A percentile compares a stretch with the other conserved stretches of the same genome.
Conservation (phyloP, 2,797 vertebrate species). For the Tangara arthus region DNA sequence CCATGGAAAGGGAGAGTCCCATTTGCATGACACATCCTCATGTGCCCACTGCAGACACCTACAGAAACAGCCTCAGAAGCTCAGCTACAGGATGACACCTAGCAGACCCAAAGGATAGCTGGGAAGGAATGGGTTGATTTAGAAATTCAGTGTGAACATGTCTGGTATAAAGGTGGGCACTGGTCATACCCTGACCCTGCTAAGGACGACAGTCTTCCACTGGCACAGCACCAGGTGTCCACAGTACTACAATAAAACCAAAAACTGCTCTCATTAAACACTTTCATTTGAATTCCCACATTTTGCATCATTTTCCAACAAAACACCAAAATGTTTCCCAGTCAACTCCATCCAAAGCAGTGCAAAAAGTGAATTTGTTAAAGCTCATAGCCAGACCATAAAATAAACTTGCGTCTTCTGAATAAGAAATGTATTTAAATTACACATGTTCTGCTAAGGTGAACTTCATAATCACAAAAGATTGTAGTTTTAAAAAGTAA, state of each 20-base stretch:
- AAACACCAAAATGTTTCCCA: neutral
- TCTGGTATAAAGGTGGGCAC: too few relatives aligned
- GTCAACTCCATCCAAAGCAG: neutral
- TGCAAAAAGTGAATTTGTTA: neutral
- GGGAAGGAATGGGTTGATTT: neutral
- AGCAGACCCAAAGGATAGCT: neutral
- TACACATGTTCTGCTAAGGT: neutral
- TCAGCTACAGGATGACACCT: neutral
- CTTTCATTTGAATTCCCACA: neutral
- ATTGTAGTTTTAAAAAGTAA: neutral
- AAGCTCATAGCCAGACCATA: neutral
- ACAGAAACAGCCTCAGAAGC: neutral
- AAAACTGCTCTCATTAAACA: neutral
- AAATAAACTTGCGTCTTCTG: neutral
- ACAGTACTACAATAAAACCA: neutral
- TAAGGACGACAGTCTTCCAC: neutral
- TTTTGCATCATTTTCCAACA: neutral
- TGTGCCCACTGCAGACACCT: neutral
- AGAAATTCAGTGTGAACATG: accelerated
- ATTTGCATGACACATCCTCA: neutral
- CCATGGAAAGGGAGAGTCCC: neutral
- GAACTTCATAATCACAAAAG: conserved; percentile 1
- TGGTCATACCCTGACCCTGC: neutral
- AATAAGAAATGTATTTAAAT: neutral
- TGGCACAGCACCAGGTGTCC: neutral